Conservation (phyloP, 2,797 vertebrate species). For the Hoplostethus atlanticus region DNA sequence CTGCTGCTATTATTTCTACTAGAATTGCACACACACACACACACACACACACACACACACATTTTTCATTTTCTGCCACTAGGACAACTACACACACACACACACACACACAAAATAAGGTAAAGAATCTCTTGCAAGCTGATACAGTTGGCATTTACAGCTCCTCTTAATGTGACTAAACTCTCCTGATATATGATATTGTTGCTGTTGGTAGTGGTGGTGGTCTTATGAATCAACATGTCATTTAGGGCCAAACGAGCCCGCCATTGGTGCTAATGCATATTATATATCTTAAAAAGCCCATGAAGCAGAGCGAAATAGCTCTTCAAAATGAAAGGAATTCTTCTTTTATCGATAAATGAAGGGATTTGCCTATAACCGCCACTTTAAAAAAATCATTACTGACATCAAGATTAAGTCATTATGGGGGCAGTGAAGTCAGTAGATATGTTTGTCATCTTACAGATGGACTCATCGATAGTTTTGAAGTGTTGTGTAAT, state of each 20-base stretch:
- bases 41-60: background rate
- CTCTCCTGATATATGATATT: background rate
- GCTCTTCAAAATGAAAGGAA: background rate
- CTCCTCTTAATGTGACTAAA: background rate
- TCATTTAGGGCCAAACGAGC: background rate
- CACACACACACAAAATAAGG: background rate
- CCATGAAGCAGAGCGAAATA: background rate
- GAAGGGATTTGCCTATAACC: too few species aligned
- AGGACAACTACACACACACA: background rate
- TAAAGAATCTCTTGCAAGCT: slow-evolving; percentile 2
- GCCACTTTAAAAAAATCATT: too few species aligned
- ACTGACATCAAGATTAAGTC: too few species aligned
- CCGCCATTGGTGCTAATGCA: background rate
- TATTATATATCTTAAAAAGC: too few species aligned
- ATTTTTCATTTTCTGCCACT: background rate
- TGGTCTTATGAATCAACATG: background rate
- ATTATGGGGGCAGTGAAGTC: too few species aligned
- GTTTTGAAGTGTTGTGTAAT: too few species aligned
- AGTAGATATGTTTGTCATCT: too few species aligned
- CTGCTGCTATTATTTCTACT: background rate
- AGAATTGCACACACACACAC: background rate
- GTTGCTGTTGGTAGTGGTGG: background rate
- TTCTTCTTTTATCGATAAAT: too few species aligned
- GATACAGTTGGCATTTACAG: slow-evolving; percentile 2
- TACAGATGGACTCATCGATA: too few species aligned